Conservation (phyloP, 2,888 invertebrate species). For the Parnassius glacialis region DNA sequence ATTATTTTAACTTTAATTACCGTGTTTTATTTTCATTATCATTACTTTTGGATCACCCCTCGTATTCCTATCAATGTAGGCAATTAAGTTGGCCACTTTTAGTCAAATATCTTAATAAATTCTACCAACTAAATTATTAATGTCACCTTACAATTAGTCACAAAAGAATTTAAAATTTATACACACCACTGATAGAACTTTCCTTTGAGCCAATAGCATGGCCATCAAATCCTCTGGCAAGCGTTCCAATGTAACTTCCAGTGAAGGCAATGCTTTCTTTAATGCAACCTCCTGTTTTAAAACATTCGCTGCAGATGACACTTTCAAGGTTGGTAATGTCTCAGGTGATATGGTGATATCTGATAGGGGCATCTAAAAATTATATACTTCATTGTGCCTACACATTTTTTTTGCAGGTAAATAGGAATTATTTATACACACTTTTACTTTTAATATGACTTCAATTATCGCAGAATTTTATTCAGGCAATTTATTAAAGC, state of each 20-base stretch:
- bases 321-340: not conserved
- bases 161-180: not conserved
- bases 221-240: slow-evolving; percentile 7
- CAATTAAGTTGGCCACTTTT: too few species aligned
- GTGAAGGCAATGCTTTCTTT: slow-evolving; percentile 1
- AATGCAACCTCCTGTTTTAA: not conserved
- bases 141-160: not conserved
- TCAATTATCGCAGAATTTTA: too few species aligned
- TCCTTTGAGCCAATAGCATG: slow-evolving; percentile 5
- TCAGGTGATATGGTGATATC: not conserved
- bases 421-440: too few species aligned
- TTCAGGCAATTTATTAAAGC: not conserved
- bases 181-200: not conserved
- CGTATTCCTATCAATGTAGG: too few species aligned
- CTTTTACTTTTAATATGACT: too few species aligned
- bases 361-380: slow-evolving; percentile 7
- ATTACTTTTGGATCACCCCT: too few species aligned
- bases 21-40: too few species aligned
- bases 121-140: too few species aligned
- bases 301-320: not conserved
- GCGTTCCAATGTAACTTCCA: slow-evolving; percentile 15
- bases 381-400: slow-evolving; percentile 1
- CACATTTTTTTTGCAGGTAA: not conserved
- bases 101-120: too few species aligned
- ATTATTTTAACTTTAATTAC: too few species aligned